Percentiles rank a stretch among this genome's conserved stretches.
Evolutionary conservation across 2,113 vertebrate species (phyloP).

Genomic region (Ailurus styani): DNA sequence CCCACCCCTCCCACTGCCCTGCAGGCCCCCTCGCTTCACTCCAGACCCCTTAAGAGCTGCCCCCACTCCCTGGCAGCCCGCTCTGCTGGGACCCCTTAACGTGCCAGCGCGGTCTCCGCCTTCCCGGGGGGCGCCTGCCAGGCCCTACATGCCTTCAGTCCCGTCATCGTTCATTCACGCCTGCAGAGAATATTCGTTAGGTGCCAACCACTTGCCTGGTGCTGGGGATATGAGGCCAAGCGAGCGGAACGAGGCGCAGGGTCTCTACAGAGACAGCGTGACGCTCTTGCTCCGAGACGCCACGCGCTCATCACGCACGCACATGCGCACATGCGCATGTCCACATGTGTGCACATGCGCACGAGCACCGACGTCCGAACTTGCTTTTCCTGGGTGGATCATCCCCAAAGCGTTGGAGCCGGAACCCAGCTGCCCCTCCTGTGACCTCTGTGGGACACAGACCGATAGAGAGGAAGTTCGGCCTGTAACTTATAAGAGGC

Average conservation of each 20-base stretch:
- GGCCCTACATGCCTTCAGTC: not conserved
- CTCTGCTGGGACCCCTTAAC: not conserved
- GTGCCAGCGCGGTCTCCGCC: not conserved
- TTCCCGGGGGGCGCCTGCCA: not conserved
- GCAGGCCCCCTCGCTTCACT: not conserved
- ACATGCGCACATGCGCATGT: not conserved
- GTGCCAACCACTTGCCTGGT: not conserved
- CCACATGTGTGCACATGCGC: too few species aligned
- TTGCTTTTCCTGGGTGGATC: not conserved
- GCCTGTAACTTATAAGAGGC: not conserved
- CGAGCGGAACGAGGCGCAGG: not conserved
- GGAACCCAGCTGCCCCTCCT: not conserved
- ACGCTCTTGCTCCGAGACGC: not conserved
- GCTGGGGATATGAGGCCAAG: not conserved
- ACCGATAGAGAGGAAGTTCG: slow-evolving; percentile 8
- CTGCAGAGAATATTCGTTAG: not conserved
- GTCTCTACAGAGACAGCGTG: not conserved
- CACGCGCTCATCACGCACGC: not conserved
- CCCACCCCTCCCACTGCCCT: not conserved
- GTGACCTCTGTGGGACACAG: not conserved
- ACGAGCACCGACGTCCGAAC: accelerated
- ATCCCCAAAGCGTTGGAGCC: not conserved
- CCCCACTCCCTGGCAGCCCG: not conserved
- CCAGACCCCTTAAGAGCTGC: not conserved
- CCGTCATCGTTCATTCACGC: not conserved